Conservation (phyloP, 2,113 vertebrate genomes). For the Pimephales promelas region DNA sequence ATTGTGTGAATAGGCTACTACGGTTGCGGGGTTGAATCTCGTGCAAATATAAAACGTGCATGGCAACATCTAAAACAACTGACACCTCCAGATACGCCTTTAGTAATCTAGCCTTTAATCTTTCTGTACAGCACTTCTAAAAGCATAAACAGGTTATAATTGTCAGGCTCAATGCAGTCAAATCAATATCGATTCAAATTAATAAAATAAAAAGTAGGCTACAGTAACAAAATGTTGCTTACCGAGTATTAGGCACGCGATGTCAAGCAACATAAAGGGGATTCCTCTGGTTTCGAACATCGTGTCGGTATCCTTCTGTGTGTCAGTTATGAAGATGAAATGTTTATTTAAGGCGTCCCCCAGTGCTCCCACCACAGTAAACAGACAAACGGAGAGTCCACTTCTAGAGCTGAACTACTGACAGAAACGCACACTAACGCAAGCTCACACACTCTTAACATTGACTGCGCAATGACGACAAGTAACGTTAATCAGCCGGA, state of each 20-base stretch:
- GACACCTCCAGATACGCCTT: not conserved
- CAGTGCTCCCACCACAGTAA: not conserved
- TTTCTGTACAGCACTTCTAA: not conserved
- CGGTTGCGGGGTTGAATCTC: not conserved
- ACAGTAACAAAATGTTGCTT: conserved; percentile 63
- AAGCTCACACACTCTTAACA: not conserved
- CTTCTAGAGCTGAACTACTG: not conserved
- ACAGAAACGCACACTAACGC: not conserved
- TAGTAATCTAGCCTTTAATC: not conserved
- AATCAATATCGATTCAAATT: not conserved
- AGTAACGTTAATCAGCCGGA: conserved; percentile 13
- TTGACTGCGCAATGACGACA: conserved; percentile 11
- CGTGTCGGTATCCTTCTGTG: conserved; percentile 24
- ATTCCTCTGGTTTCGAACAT: conserved; percentile 92
- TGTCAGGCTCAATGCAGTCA: not conserved
- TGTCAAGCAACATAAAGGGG: conserved; percentile 86
- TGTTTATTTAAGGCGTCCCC: not conserved
- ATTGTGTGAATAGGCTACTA: not conserved
- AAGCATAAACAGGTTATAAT: not conserved
- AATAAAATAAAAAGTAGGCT: not conserved
- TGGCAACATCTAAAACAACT: not conserved
- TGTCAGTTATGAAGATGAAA: not conserved
- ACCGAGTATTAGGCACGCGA: conserved; percentile 88
- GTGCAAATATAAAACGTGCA: not conserved
- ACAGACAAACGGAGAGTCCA: not conserved